Conservation (phyloP, 2,888 invertebrate species). For the Allophyes oxyacanthae region DNA sequence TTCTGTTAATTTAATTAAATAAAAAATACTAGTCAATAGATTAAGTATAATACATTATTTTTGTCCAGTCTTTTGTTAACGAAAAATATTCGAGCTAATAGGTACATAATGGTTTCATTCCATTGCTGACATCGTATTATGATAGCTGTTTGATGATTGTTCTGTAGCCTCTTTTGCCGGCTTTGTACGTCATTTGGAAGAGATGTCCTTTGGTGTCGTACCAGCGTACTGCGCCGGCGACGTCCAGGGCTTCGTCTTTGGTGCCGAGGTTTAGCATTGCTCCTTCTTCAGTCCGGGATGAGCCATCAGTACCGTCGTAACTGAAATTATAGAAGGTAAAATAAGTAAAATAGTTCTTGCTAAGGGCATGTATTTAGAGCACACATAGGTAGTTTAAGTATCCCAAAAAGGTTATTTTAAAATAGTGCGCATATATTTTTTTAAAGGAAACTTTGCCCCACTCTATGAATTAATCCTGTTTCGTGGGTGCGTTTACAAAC, state of each 20-base stretch:
- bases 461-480: too few relatives aligned
- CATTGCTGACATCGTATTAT: constrained; percentile 46
- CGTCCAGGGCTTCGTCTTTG: constrained; percentile 77
- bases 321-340: constrained; percentile 65
- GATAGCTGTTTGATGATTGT: constrained; percentile 82
- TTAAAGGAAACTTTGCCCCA: too few relatives aligned
- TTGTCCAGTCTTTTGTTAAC: constrained; percentile 65
- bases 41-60: constrained; percentile 43
- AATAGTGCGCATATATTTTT: too few relatives aligned
- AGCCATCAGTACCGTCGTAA: constrained; percentile 87
- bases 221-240: constrained; percentile 84
- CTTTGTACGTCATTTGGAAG: constrained; percentile 86
- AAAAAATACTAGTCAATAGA: constrained; percentile 43
- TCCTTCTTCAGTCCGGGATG: constrained; percentile 86
- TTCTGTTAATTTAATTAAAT: constrained; percentile 20
- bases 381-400: too few relatives aligned
- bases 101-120: constrained; percentile 31
- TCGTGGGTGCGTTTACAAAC: too few relatives aligned
- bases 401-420: too few relatives aligned
- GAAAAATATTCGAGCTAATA: constrained; percentile 52
- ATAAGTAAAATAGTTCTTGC: background rate
- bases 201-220: constrained; percentile 83
- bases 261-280: constrained; percentile 76
- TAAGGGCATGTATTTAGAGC: too few relatives aligned
- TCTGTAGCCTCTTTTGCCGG: constrained; percentile 84